Base-by-base conservation (phyloP, 2,113 vertebrate genomes). In the Anhinga anhinga region DNA sequence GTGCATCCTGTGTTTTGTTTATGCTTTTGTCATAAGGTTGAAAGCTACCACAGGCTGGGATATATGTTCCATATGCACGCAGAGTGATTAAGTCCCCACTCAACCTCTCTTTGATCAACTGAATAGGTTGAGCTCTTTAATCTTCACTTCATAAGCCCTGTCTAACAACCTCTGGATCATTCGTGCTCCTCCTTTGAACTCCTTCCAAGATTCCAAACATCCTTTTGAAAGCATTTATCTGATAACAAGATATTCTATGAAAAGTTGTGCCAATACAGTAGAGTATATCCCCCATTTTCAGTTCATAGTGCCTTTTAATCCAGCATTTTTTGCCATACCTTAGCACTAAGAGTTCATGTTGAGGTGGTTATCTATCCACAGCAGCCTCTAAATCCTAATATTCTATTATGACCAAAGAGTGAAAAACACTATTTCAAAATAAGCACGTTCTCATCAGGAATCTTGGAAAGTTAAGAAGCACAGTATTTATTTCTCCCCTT, bases 101-200 rank as follows among this genome's bases (percentile, higher is more conserved):
- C 80, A 82, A 34, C 14, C 29, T n/a, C 52, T 76, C 86, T 92
- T 91, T 93, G 80, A 84, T 94, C 77, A 74, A 52, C 18, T 71
- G 22, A 95, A 79, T 40, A 80, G 52, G 34, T 55, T 82, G 50
- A 95, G 70, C 40, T 89, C 61, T 89, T 94, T 94, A 87, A 91
- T 89, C 61, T 79, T 84, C 63, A 69, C 67, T 81, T 89, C 76
- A 26, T 76, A 91, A 89, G 56, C 65, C 69, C 94, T 82, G 47
- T 78, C 59, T 69, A 82, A 84, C 49, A 47, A 65, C 7, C 44
- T 79, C 52, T n/a, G 49, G 56, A 89, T 49, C 53, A 69, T 56
- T 87, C 2, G 0, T 27, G 13, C 21, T 84, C 40, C 61, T 93
- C 61, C 81, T 92, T 2, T 91, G 89, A 94, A 89, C 36, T 82